Conservation (phyloP, 2,797 vertebrate genomes). For the Echiichthys vipera region DNA sequence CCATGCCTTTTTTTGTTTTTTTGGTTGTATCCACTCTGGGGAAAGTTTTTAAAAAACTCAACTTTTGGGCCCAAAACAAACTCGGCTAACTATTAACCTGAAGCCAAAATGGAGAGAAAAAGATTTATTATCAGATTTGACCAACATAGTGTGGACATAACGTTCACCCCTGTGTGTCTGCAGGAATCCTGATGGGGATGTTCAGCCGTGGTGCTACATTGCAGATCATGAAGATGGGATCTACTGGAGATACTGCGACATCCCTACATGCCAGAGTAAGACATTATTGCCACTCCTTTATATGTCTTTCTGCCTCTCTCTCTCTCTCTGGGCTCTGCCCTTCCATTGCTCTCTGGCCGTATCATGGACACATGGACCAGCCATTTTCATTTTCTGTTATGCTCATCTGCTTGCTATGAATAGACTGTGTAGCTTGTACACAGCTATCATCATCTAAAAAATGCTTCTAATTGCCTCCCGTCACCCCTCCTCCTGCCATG, state of each 20-base stretch:
- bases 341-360: slow-evolving; percentile 16
- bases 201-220: slow-evolving; percentile 97
- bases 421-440: slow-evolving; percentile 53
- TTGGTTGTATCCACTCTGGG: not conserved
- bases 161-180: slow-evolving; percentile 30
- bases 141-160: not conserved
- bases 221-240: slow-evolving; percentile 93
- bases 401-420: slow-evolving; percentile 58
- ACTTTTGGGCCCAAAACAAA: not conserved
- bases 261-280: slow-evolving; percentile 93
- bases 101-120: not conserved
- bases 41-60: not conserved
- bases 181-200: slow-evolving; percentile 96
- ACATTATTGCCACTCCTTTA: slow-evolving; percentile 5
- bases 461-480: slow-evolving; percentile 76
- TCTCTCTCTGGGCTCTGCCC: slow-evolving; percentile 20
- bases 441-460: slow-evolving; percentile 74
- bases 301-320: not conserved
- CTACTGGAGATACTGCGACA: slow-evolving; percentile 97
- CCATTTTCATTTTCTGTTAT: slow-evolving; percentile 34
- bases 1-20: not conserved
- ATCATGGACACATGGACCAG: slow-evolving; percentile 16
- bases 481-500: slow-evolving; percentile 65
- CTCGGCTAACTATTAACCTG: not conserved
- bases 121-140: not conserved